phyloP scores from a whole-genome alignment of 2,888 invertebrate species.

The Ypsolopha scabrella region DNA sequence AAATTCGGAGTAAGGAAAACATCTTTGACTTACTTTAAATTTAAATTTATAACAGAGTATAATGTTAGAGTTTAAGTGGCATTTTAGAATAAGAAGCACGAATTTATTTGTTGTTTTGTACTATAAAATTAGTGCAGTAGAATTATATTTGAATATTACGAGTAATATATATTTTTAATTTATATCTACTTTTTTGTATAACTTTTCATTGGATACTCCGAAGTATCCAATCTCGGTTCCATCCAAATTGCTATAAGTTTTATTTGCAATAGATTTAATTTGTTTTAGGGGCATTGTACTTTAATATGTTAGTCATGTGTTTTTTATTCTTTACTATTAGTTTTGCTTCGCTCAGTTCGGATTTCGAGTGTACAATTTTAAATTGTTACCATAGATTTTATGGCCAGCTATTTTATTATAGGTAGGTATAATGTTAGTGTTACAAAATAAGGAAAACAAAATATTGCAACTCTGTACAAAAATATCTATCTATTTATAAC shows the following conservation, averaged over 20 bases:
- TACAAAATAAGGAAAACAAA: conserved; percentile 49
- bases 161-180: conserved; percentile 53
- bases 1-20: conserved; percentile 22
- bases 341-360: conserved; percentile 49
- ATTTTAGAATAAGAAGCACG: conserved; percentile 63
- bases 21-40: conserved; percentile 12
- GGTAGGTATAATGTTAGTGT: conserved; percentile 45
- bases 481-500: conserved; percentile 3
- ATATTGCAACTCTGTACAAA: conserved; percentile 29
- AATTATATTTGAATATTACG: conserved; percentile 31
- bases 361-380: conserved; percentile 39
- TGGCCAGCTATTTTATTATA: conserved; percentile 52
- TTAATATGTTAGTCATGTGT: conserved; percentile 14
- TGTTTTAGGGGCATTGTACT: conserved; percentile 1
- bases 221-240: conserved; percentile 33
- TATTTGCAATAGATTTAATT: background rate
- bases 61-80: conserved; percentile 39
- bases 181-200: conserved; percentile 18
- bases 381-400: conserved; percentile 61
- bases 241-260: conserved; percentile 27
- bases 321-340: conserved; percentile 13
- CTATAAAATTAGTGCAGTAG: conserved; percentile 47
- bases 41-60: conserved; percentile 24
- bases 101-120: conserved; percentile 68
- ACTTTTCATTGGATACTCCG: background rate